Evolutionary conservation across 2,888 invertebrate genomes (phyloP).

Genomic region (Drosophila multiciliata): DNA sequence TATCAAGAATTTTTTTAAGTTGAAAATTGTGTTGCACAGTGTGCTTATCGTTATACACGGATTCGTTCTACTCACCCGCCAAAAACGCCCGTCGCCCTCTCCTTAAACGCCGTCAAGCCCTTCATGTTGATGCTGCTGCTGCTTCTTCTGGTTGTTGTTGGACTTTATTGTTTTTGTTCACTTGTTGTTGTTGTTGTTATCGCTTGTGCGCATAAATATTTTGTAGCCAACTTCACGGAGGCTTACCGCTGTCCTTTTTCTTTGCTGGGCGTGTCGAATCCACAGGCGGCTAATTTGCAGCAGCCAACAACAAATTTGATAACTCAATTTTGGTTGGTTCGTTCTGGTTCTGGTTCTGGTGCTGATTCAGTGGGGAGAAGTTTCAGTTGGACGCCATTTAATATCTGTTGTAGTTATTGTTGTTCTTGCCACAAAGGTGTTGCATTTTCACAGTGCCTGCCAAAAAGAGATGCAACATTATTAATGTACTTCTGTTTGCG

Average conservation of each 20-base stretch:
- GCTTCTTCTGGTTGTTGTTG: conserved; percentile 34
- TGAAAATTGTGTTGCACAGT: conserved; percentile 29
- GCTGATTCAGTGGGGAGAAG: conserved; percentile 15
- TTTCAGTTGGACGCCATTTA: conserved; percentile 71
- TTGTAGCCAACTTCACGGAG: conserved; percentile 73
- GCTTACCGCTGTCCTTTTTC: conserved; percentile 54
- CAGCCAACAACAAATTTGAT: conserved; percentile 66
- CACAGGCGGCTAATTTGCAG: conserved; percentile 67
- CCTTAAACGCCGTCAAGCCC: conserved; percentile 85
- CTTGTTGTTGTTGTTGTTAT: conserved; percentile 60
- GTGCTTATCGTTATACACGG: conserved; percentile 10
- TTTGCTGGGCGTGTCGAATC: conserved; percentile 65
- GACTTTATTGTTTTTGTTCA: conserved; percentile 33
- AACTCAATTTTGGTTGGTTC: conserved; percentile 71
- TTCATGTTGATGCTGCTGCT: conserved; percentile 77
- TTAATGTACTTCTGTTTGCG: conserved; percentile 43
- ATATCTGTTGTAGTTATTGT: conserved; percentile 38
- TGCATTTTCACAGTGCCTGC: conserved; percentile 75
- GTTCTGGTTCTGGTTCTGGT: conserved; percentile 32
- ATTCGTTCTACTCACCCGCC: conserved; percentile 82
- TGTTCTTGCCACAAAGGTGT: conserved; percentile 42
- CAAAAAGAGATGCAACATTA: conserved; percentile 64
- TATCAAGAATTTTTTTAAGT: background rate
- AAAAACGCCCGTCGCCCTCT: conserved; percentile 84
- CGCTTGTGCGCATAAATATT: conserved; percentile 77